Conservation (phyloP, 2,888 invertebrate genomes). For the Acanthacorydalis orientalis region DNA sequence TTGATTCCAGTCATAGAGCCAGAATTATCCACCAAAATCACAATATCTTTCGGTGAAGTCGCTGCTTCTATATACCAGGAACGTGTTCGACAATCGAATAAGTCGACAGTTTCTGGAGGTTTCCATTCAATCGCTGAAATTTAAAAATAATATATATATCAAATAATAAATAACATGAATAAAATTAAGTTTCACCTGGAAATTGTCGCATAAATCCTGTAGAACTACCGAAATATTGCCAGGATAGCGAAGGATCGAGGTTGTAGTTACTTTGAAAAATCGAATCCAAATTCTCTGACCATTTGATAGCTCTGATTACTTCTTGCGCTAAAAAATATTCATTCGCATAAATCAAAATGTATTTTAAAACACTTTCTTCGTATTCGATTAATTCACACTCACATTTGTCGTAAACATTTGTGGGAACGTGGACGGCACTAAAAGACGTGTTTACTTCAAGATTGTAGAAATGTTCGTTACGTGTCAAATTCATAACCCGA, state of each 20-base stretch:
- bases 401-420: slow-evolving; percentile 87
- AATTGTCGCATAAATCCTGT: slow-evolving; percentile 95
- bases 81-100: slow-evolving; percentile 87
- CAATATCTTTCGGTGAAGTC: slow-evolving; percentile 87
- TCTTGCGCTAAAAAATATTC: slow-evolving; percentile 43
- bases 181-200: slow-evolving; percentile 46
- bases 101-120: slow-evolving; percentile 59
- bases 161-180: slow-evolving; percentile 2
- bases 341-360: not conserved
- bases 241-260: slow-evolving; percentile 73
- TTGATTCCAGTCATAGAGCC: slow-evolving; percentile 52
- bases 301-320: slow-evolving; percentile 82
- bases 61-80: slow-evolving; percentile 98
- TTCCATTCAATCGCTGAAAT: slow-evolving; percentile 59
- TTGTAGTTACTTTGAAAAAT: slow-evolving; percentile 78
- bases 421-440: slow-evolving; percentile 88
- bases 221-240: slow-evolving; percentile 97
- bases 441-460: slow-evolving; percentile 58
- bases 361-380: slow-evolving; percentile 6
- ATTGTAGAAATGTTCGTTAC: slow-evolving; percentile 49
- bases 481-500: slow-evolving; percentile 6
- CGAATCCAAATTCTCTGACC: slow-evolving; percentile 86
- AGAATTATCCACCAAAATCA: slow-evolving; percentile 48
- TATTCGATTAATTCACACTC: slow-evolving; percentile 18
- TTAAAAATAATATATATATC: slow-evolving; percentile 3